Percentiles rank a stretch among this genome's conserved stretches.
phyloP scores from a whole-genome alignment of 2,113 vertebrate genomes.

The Chionomys nivalis region DNA sequence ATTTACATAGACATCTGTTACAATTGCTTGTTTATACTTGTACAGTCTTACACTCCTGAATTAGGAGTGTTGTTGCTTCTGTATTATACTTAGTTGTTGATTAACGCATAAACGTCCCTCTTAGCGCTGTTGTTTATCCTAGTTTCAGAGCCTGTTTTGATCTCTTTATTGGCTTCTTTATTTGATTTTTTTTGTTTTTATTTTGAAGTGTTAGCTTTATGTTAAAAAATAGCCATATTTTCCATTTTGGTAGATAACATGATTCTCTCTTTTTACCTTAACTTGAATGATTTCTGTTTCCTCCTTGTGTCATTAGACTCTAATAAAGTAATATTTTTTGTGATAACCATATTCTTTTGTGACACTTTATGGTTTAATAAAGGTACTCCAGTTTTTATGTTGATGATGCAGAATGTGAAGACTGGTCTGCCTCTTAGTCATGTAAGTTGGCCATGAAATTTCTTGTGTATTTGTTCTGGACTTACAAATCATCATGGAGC shows the following conservation, averaged over 20 bases:
- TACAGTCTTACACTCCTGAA: constrained; percentile 80
- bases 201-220: constrained; percentile 65
- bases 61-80: constrained; percentile 73
- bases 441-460: constrained; percentile 57
- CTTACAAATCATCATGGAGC: neutral
- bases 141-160: constrained; percentile 60
- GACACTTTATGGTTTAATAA: constrained; percentile 59
- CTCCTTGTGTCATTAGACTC: neutral
- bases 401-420: constrained; percentile 63
- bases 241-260: constrained; percentile 66
- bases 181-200: neutral
- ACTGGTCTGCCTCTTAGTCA: constrained; percentile 36
- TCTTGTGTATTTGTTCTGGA: neutral
- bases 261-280: constrained; percentile 45
- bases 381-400: constrained; percentile 67
- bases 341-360: constrained; percentile 17
- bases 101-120: constrained; percentile 61
- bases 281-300: constrained; percentile 63
- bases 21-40: constrained; percentile 85
- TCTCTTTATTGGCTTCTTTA: constrained; percentile 63
- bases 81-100: constrained; percentile 77
- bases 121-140: constrained; percentile 65
- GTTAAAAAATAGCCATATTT: constrained; percentile 61
- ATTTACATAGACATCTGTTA: constrained; percentile 78
- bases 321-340: neutral